Percentiles rank a stretch among this genome's conserved stretches.
phyloP scores from a whole-genome alignment of 2,888 invertebrate species.

The Rutpela maculata region DNA sequence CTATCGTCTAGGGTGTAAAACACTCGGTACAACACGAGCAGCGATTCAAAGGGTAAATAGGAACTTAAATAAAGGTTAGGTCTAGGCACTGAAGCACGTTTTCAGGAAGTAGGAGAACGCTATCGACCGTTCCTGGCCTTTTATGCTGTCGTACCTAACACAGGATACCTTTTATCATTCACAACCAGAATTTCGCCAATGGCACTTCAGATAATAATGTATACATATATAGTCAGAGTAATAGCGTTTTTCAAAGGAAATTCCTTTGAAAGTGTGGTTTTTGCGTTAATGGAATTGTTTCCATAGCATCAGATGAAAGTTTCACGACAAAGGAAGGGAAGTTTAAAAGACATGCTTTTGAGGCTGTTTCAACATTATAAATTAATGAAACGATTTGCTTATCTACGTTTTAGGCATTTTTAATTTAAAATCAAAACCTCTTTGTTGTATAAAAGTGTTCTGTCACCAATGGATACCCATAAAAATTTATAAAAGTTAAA shows the following conservation, averaged over 20 bases:
- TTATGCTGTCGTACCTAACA: conserved; percentile 11
- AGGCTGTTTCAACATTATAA: background rate
- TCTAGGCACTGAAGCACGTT: conserved; percentile 9
- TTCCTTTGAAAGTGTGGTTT: background rate
- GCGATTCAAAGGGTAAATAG: conserved; percentile 3
- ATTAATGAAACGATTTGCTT: too few species aligned
- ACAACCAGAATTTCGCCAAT: conserved; percentile 13
- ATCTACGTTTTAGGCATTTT: too few species aligned
- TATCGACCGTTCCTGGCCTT: conserved; percentile 5
- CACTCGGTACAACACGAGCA: background rate
- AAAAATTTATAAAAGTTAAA: too few species aligned
- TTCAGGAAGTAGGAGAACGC: conserved; percentile 5
- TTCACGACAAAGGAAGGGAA: background rate
- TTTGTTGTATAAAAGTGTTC: too few species aligned
- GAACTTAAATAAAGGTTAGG: conserved; percentile 13
- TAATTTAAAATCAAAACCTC: too few species aligned
- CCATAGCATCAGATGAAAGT: background rate
- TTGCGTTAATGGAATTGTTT: background rate
- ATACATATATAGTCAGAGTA: conserved; percentile 8
- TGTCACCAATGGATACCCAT: too few species aligned
- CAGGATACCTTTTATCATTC: conserved; percentile 25
- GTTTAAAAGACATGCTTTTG: background rate
- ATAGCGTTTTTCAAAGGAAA: background rate
- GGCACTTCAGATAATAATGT: conserved; percentile 20
- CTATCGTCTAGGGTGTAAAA: background rate